These are phyloP conservation scores for Nasonia giraulti DNA, from an alignment of 1,140 invertebrate genomes.

Conservation along the genomic window DNA sequence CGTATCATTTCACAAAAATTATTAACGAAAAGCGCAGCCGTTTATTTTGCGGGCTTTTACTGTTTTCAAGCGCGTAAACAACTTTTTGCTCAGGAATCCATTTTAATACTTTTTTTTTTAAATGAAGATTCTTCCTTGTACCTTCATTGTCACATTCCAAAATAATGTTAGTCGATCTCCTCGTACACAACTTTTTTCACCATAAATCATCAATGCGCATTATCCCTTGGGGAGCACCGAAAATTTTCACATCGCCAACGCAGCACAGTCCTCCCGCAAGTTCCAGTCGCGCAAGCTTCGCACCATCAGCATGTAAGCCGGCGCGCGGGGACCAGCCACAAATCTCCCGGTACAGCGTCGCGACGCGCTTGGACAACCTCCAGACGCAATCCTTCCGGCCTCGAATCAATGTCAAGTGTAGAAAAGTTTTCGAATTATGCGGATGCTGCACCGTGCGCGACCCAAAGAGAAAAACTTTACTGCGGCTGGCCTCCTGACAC, in stretches of 20 bases:
- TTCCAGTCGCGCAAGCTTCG: neutral
- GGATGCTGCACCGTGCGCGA: neutral
- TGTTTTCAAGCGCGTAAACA: too few species aligned
- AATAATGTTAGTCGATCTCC: too few species aligned
- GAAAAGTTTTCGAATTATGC: constrained; percentile 38
- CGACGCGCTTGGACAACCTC: constrained; percentile 24
- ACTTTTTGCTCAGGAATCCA: too few species aligned
- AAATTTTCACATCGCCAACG: neutral
- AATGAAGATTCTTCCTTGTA: too few species aligned
- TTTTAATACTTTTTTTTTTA: too few species aligned
- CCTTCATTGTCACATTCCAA: too few species aligned
- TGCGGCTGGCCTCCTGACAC: neutral
- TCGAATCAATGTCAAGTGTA: constrained; percentile 32
- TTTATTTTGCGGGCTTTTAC: too few species aligned
- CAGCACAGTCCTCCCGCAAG: neutral
- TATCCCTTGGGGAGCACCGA: neutral
- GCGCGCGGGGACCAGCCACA: too few species aligned
- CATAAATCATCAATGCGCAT: too few species aligned
- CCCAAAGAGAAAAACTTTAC: constrained; percentile 3
- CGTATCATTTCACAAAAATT: too few species aligned
- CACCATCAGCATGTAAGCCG: neutral
- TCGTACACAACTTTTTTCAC: too few species aligned
- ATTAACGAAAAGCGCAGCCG: too few species aligned
- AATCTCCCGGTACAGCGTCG: neutral
- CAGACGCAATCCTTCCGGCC: neutral